Evolutionary conservation across 2,888 invertebrate genomes (phyloP).

Genomic region (Notodonta ziczac): DNA sequence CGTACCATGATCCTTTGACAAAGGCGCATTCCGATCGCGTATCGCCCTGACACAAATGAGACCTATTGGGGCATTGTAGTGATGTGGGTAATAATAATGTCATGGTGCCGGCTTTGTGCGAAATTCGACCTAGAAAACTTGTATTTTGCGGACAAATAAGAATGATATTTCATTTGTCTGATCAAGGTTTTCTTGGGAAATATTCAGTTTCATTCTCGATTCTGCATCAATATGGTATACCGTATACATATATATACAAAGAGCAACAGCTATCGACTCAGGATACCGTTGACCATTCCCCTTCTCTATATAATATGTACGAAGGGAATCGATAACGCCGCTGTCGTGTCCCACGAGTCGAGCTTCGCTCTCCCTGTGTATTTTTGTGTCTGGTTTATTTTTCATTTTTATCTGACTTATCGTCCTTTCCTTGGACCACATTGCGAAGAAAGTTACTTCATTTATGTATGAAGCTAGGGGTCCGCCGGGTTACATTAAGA

Average conservation of each 20-base stretch:
- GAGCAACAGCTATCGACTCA: neutral
- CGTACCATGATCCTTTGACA: conserved; percentile 64
- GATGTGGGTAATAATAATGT: conserved; percentile 30
- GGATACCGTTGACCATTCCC: conserved; percentile 39
- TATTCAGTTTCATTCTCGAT: neutral
- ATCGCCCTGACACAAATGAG: conserved; percentile 49
- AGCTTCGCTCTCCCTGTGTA: conserved; percentile 47
- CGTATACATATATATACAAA: no score
- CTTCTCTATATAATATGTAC: conserved; percentile 33
- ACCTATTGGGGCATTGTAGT: conserved; percentile 42
- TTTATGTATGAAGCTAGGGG: conserved; percentile 35
- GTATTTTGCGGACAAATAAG: conserved; percentile 9
- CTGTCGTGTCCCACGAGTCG: conserved; percentile 61
- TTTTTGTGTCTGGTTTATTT: conserved; percentile 33
- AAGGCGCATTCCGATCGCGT: conserved; percentile 71
- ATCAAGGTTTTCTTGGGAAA: neutral
- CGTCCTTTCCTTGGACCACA: conserved; percentile 33
- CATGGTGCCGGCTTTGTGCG: conserved; percentile 18
- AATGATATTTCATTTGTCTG: conserved; percentile 2
- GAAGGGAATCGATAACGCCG: conserved; percentile 59
- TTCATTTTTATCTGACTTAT: conserved; percentile 40
- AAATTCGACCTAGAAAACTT: conserved; percentile 13
- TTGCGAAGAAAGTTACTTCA: conserved; percentile 37
- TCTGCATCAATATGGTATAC: neutral
- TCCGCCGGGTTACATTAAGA: conserved; percentile 25